phyloP scores from a whole-genome alignment of 2,888 invertebrate genomes.

The Acleris holmiana region DNA sequence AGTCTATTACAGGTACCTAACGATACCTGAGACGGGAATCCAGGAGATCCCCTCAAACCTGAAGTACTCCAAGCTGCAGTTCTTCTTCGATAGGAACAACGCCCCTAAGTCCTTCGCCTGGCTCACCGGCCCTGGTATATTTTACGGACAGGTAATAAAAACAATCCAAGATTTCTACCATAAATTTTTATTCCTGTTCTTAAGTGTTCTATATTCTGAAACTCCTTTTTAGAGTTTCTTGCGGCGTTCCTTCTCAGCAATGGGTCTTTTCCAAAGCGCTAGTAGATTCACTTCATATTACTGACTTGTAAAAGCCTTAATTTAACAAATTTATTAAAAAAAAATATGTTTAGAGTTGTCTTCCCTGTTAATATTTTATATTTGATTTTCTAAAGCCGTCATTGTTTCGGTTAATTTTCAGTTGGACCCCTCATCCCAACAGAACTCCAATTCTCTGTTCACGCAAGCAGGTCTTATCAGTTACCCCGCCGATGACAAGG shows the following conservation, averaged over 20 bases:
- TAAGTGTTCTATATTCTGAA: no score
- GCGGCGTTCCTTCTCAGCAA: no score
- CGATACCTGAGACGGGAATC: conserved; percentile 88
- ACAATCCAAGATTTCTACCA: background rate
- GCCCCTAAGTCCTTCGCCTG: conserved; percentile 93
- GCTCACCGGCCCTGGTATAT: conserved; percentile 93
- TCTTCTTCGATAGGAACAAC: conserved; percentile 88
- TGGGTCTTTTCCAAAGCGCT: no score
- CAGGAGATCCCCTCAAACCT: conserved; percentile 89
- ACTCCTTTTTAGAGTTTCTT: no score
- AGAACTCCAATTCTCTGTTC: conserved; percentile 77
- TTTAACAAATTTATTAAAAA: no score
- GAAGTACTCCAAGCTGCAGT: conserved; percentile 91
- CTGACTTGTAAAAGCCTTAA: no score
- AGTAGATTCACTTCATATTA: no score
- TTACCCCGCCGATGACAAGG: conserved; percentile 66
- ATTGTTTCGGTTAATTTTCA: conserved; percentile 50
- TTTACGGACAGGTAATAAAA: conserved; percentile 88
- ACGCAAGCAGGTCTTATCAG: conserved; percentile 72
- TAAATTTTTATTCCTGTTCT: no score
- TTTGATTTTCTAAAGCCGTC: no score
- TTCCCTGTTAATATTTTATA: no score
- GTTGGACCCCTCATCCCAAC: conserved; percentile 79
- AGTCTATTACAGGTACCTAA: conserved; percentile 79
- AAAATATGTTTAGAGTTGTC: no score